Evolutionary conservation across 2,113 vertebrate genomes (phyloP).

Genomic region (Toxotes jaculatrix): DNA sequence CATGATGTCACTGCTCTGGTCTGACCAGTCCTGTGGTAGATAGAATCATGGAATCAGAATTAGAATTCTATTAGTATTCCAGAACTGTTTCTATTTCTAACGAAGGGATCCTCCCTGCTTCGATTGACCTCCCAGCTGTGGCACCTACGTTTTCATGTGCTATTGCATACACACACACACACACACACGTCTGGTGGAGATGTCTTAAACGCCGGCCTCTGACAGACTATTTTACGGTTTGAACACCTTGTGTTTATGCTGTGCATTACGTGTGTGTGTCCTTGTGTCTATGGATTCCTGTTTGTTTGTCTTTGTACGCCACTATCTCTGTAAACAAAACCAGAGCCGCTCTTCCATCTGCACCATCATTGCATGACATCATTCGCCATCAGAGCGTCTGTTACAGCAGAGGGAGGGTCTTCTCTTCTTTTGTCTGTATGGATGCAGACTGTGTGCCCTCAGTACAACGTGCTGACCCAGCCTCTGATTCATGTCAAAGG

Average conservation of each 20-base stretch:
- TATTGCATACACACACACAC: slow-evolving; percentile 11
- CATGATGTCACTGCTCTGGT: slow-evolving; percentile 58
- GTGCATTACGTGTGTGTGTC: background rate
- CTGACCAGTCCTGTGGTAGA: slow-evolving; percentile 26
- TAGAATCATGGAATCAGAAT: slow-evolving; percentile 52
- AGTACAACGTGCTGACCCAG: slow-evolving; percentile 22
- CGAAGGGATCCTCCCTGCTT: slow-evolving; percentile 10
- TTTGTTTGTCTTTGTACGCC: slow-evolving; percentile 14
- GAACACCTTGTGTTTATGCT: slow-evolving; percentile 3
- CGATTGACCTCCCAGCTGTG: slow-evolving; percentile 34
- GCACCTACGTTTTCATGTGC: slow-evolving; percentile 10
- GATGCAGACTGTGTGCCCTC: background rate
- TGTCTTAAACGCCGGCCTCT: slow-evolving; percentile 19
- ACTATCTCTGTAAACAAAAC: slow-evolving; percentile 7
- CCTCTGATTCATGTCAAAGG: slow-evolving; percentile 54
- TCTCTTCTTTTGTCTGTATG: background rate
- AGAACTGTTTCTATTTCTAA: slow-evolving; percentile 54
- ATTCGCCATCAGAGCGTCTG: slow-evolving; percentile 4
- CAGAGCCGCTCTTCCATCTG: slow-evolving; percentile 14
- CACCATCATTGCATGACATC: slow-evolving; percentile 59
- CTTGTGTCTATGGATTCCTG: background rate
- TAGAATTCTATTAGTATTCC: slow-evolving; percentile 51
- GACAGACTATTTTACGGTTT: slow-evolving; percentile 5
- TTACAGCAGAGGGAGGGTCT: slow-evolving; percentile 21
- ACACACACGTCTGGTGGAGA: background rate